phyloP scores from a whole-genome alignment of 2,113 vertebrate species.

The Phainopepla nitens region DNA sequence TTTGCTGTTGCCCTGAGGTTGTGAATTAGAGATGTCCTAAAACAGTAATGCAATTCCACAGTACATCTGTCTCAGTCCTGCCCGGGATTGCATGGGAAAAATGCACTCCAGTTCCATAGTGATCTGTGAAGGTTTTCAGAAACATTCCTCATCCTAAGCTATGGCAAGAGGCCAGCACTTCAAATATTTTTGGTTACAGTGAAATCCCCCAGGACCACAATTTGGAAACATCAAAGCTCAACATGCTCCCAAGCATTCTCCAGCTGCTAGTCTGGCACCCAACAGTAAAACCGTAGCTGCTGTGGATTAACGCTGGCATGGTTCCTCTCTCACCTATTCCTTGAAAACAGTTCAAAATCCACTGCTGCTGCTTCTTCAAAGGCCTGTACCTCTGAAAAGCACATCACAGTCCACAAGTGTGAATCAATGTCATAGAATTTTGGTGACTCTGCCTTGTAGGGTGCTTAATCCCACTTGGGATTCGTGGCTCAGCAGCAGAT shows the following conservation, averaged over 20 bases:
- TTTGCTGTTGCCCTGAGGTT: not conserved
- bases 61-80: not conserved
- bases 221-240: conserved; percentile 48
- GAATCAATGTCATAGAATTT: not conserved
- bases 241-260: not conserved
- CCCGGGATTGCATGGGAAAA: not conserved
- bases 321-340: not conserved
- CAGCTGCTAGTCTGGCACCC: conserved; percentile 45
- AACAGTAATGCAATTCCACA: not conserved
- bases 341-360: not conserved
- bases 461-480: not conserved
- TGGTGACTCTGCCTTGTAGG: not conserved
- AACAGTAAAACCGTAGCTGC: not conserved
- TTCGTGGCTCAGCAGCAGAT: not conserved
- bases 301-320: not conserved
- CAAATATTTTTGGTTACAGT: conserved; percentile 46
- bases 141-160: not conserved
- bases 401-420: not conserved
- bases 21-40: not conserved
- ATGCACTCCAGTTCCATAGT: not conserved
- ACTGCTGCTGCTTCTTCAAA: not conserved
- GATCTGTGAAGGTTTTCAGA: not conserved
- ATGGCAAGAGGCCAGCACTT: conserved; percentile 39
- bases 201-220: not conserved
- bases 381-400: not conserved